These are phyloP conservation scores for Rallus crepitans DNA, from an alignment of 2,797 vertebrate genomes.

Conservation along the genomic window DNA sequence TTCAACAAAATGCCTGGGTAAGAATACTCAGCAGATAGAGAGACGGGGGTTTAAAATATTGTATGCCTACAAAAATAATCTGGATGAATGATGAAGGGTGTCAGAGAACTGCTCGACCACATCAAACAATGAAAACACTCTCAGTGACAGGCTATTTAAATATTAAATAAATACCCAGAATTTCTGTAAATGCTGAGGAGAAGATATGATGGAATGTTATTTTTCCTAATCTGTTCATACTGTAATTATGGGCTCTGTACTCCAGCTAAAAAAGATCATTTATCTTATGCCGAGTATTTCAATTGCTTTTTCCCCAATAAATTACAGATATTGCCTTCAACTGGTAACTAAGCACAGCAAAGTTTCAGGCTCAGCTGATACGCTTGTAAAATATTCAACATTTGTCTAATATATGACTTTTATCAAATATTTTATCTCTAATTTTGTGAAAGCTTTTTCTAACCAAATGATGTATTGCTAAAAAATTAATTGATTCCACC, in stretches of 20 bases:
- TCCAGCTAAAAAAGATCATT: constrained; percentile 41
- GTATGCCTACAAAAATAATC: neutral
- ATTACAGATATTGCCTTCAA: constrained; percentile 36
- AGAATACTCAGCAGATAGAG: neutral
- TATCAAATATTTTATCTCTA: neutral
- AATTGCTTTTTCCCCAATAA: constrained; percentile 48
- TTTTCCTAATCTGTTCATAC: constrained; percentile 35
- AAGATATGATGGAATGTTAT: constrained; percentile 25
- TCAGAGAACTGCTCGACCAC: neutral
- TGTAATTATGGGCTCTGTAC: constrained; percentile 42
- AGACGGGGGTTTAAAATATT: neutral
- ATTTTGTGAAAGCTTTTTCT: neutral
- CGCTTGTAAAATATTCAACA: neutral
- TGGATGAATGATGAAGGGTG: neutral
- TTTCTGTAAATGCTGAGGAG: neutral
- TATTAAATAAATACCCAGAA: constrained; percentile 18
- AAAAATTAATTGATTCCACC: neutral
- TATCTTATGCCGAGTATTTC: constrained; percentile 21
- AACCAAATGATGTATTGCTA: neutral
- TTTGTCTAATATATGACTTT: neutral
- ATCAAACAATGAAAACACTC: constrained; percentile 16
- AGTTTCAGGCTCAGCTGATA: neutral
- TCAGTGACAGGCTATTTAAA: constrained; percentile 22
- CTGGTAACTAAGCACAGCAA: neutral
- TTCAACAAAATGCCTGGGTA: neutral